Conservation (phyloP, 2,797 vertebrate genomes). For the Gymnothorax reevesii region DNA sequence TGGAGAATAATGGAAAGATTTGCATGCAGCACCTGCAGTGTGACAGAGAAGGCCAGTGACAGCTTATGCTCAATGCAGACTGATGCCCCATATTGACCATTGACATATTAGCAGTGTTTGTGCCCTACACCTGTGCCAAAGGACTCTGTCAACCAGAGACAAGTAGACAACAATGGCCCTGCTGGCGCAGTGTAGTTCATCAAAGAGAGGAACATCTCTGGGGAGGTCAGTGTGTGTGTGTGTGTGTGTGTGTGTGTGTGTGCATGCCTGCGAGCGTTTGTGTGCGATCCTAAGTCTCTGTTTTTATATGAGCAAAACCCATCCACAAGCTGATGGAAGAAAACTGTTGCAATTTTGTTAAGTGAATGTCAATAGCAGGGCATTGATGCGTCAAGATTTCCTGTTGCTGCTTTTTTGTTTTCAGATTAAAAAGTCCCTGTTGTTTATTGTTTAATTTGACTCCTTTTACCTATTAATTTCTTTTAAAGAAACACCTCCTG, state of each 20-base stretch:
- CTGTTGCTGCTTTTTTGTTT: background rate
- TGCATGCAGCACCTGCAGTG: background rate
- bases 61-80: constrained; percentile 3
- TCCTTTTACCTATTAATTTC: background rate
- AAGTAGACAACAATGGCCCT: background rate
- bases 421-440: background rate
- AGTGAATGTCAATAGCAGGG: background rate
- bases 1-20: constrained; percentile 5
- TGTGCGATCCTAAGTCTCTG: background rate
- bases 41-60: background rate
- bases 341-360: background rate
- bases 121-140: constrained; percentile 17
- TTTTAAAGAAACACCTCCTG: background rate
- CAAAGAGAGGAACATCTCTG: background rate
- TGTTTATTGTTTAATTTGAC: background rate
- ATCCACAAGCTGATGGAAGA: background rate
- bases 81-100: constrained; percentile 18
- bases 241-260: background rate
- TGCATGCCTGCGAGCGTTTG: background rate
- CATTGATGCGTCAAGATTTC: background rate
- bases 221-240: background rate
- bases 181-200: background rate
- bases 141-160: constrained; percentile 3
- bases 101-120: constrained; percentile 18
- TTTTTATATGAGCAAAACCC: background rate